Percentiles rank a stretch among this genome's conserved stretches.
phyloP scores from a whole-genome alignment of 2,888 invertebrate species.

The Cheilosia impressa region DNA sequence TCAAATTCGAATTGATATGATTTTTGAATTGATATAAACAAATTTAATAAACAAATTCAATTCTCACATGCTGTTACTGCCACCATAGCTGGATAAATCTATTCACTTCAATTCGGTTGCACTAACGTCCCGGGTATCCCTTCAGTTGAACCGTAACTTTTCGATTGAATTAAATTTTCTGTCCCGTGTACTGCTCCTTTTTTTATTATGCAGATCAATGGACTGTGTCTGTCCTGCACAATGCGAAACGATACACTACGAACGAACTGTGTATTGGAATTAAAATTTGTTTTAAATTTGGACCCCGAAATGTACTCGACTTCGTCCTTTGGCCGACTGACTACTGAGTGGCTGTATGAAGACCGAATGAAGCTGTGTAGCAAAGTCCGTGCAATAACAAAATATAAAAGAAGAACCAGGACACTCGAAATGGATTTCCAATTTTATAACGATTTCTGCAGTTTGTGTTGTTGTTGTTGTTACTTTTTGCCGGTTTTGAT shows the following conservation, averaged over 20 bases:
- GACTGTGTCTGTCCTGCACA: conserved; percentile 14
- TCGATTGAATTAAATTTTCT: conserved; percentile 38
- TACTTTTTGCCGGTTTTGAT: conserved; percentile 26
- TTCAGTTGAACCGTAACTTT: conserved; percentile 38
- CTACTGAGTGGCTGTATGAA: conserved; percentile 48
- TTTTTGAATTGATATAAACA: conserved; percentile 27
- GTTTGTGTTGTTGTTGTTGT: conserved; percentile 14
- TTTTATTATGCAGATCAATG: conserved; percentile 47
- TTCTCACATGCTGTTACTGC: conserved; percentile 69
- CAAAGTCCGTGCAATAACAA: conserved; percentile 11
- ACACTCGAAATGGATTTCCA: conserved; percentile 72
- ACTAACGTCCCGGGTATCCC: conserved; percentile 19
- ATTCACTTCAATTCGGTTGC: not conserved
- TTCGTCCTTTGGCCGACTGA: conserved; percentile 65
- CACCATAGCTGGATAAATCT: conserved; percentile 44
- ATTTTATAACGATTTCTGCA: conserved; percentile 64
- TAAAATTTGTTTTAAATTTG: conserved; percentile 28
- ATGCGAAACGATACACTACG: conserved; percentile 22
- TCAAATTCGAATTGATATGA: conserved; percentile 26
- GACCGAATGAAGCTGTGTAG: conserved; percentile 54
- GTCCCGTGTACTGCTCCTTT: not conserved
- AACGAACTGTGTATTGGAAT: conserved; percentile 48
- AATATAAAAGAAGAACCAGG: conserved; percentile 28
- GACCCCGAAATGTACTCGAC: conserved; percentile 61
- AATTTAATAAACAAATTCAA: conserved; percentile 29